Conservation (phyloP, 2,113 vertebrate genomes). For the Phyllopteryx taeniolatus region DNA sequence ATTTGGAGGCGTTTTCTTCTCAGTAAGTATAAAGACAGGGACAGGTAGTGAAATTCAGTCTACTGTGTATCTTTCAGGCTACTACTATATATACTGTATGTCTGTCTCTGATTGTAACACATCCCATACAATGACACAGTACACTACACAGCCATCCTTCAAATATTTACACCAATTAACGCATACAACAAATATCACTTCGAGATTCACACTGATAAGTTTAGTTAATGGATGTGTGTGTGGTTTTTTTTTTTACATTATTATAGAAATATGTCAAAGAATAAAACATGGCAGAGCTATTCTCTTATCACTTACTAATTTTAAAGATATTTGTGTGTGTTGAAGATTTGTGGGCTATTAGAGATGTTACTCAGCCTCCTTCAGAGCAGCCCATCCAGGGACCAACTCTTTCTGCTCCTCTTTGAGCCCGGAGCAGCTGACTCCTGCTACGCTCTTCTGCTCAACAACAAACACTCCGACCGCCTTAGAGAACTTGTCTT, state of each 20-base stretch:
- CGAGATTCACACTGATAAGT: neutral
- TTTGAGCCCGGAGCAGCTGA: conserved; percentile 92
- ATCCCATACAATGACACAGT: neutral
- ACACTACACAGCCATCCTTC: neutral
- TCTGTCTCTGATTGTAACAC: too few relatives aligned
- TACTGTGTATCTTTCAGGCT: neutral
- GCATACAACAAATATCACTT: neutral
- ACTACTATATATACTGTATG: too few relatives aligned
- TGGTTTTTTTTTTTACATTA: neutral
- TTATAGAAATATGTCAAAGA: neutral
- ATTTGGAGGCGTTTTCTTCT: conserved; percentile 21
- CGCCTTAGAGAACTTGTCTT: conserved; percentile 88
- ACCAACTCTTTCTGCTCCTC: conserved; percentile 92
- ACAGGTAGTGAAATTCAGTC: neutral
- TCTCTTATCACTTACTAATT: neutral
- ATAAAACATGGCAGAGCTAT: neutral
- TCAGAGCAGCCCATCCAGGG: conserved; percentile 82
- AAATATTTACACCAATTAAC: neutral
- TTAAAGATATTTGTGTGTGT: conserved; percentile 14
- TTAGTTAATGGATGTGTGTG: too few relatives aligned
- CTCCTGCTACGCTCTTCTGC: conserved; percentile 87
- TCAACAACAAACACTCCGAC: conserved; percentile 91
- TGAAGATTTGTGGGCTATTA: conserved; percentile 84
- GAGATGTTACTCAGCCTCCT: conserved; percentile 85
- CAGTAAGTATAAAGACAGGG: neutral